Evolutionary conservation across 2,888 invertebrate genomes (phyloP), one percentile per base, ranked within the genome.

Genomic region (Cephus runcator): DNA sequence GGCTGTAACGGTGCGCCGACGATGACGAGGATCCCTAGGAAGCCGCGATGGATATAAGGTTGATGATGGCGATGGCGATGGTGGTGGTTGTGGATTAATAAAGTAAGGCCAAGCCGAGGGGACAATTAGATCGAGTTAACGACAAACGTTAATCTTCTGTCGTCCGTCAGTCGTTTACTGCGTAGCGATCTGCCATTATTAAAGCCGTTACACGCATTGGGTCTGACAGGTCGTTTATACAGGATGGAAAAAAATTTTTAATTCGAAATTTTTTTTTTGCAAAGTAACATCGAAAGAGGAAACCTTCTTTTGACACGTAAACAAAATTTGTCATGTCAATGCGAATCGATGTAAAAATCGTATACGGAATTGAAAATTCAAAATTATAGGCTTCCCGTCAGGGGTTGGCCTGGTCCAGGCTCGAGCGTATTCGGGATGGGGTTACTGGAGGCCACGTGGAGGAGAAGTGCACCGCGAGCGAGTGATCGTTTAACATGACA

Each of bases 101-200:
- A 88, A 88, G 90, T 87, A 88, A 90, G 88, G 87, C 87, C 88
- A 86, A 84, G 75, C 36, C 80, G 85, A 87, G 87, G 87, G 87
- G 87, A 89, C 91, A 91, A 91, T 91, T 91, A 91, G 89, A 91
- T 91, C 91, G 91, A 91, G 90, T 91, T 91, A 91, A 91, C 88
- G 87, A 87, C 83, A 88, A 91, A 88, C 90, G 90, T 90, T 91
- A 91, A 91, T 91, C 90, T 90, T 88, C 87, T 88, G 90, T 89
- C 90, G 89, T 91, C 91, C 89, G 90, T 91, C 90, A 90, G 89
- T 89, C 89, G 89, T 90, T 91, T 90, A 88, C 89, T 90, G 90
- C 90, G 90, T 88, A 89, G 88, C 85, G 90, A 91, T 90, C 90
- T 86, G 89, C 88, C 87, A 88, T 88, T 88, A 89, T 90, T 90